Conservation (phyloP, 2,113 vertebrate species). For the Salvator merianae region DNA sequence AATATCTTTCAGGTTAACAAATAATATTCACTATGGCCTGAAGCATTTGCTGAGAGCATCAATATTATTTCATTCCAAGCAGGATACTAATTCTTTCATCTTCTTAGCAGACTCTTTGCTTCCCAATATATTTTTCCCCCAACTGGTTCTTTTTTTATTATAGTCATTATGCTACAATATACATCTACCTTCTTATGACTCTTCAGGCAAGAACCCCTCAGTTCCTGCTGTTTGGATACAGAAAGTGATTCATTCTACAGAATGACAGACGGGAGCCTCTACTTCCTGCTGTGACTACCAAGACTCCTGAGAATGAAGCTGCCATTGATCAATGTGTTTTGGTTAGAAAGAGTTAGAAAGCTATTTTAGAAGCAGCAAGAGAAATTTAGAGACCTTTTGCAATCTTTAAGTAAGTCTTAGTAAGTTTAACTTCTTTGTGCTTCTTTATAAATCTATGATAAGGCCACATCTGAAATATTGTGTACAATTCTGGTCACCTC, state of each 20-base stretch:
- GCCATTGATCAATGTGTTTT: constrained; percentile 45
- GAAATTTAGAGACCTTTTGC: constrained; percentile 36
- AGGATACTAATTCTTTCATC: neutral
- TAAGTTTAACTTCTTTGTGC: too few relatives aligned
- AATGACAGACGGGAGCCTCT: constrained; percentile 28
- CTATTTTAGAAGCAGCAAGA: constrained; percentile 38
- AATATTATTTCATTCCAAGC: neutral
- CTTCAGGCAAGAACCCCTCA: constrained; percentile 9
- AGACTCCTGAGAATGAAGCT: constrained; percentile 5
- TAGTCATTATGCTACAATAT: neutral
- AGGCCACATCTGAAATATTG: too few relatives aligned
- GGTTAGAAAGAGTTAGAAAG: too few relatives aligned
- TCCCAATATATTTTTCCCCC: neutral
- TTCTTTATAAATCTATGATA: too few relatives aligned
- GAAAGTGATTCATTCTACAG: constrained; percentile 10
- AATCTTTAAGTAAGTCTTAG: neutral
- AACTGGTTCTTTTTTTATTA: constrained; percentile 11
- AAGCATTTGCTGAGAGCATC: neutral
- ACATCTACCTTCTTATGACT: neutral
- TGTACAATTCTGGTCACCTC: too few relatives aligned
- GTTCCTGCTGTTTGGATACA: constrained; percentile 9
- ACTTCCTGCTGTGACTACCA: constrained; percentile 21
- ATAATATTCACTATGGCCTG: neutral
- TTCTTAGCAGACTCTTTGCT: neutral
- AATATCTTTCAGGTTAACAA: neutral